Percentiles rank a stretch among this genome's conserved stretches.
Conservation (phyloP, 2,113 vertebrate genomes). For the human region DNA sequence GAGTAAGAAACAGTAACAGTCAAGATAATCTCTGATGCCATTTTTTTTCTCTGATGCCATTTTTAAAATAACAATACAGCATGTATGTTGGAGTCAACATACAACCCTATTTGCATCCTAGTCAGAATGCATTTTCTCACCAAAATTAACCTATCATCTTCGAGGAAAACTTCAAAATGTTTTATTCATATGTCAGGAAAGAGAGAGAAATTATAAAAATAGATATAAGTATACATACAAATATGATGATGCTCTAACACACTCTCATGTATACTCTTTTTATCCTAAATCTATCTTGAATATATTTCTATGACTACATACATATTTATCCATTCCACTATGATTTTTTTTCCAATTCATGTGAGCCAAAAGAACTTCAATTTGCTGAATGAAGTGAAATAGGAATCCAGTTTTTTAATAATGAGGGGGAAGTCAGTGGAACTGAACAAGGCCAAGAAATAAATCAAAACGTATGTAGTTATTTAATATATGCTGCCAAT, state of each 20-base stretch:
- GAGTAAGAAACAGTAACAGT: neutral
- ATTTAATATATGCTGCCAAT: neutral
- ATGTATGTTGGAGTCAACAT: neutral
- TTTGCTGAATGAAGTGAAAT: slow-evolving; percentile 38
- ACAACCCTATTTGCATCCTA: no score
- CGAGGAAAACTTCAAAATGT: neutral
- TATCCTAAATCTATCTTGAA: neutral
- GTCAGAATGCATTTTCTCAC: neutral
- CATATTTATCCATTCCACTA: neutral
- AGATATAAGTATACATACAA: neutral
- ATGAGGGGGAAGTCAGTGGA: neutral
- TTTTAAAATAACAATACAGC: neutral
- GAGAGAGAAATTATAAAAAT: neutral
- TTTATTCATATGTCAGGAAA: neutral
- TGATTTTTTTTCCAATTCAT: neutral
- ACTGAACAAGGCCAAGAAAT: neutral
- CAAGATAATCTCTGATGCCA: neutral
- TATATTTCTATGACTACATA: neutral
- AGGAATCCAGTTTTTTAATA: neutral
- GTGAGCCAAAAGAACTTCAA: neutral
- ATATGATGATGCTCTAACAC: neutral
- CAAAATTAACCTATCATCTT: neutral
- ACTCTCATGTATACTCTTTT: neutral
- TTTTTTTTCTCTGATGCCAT: neutral
- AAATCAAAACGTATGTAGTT: neutral